Conservation (phyloP, 2,888 invertebrate species). For the Myathropa florea region DNA sequence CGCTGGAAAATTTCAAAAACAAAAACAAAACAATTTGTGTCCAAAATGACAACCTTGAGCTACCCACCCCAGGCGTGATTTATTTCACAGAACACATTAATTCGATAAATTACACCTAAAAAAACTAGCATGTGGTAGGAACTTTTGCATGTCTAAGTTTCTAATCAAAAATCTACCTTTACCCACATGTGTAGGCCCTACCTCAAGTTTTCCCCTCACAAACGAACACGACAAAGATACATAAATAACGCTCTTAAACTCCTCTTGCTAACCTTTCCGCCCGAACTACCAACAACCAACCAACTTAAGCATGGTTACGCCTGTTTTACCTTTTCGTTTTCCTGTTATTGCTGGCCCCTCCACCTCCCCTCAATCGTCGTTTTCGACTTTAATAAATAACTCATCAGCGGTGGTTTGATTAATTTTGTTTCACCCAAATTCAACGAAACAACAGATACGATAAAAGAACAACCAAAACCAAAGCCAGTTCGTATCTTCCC, state of each 20-base stretch:
- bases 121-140: slow-evolving; percentile 13
- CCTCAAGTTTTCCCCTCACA: slow-evolving; percentile 20
- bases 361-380: slow-evolving; percentile 26
- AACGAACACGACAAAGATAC: slow-evolving; percentile 37
- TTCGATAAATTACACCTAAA: slow-evolving; percentile 35
- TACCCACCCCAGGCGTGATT: slow-evolving; percentile 19
- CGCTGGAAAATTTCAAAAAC: no score
- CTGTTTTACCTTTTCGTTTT: slow-evolving; percentile 36
- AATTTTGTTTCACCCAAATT: slow-evolving; percentile 49
- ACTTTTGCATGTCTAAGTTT: slow-evolving; percentile 9
- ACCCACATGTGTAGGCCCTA: slow-evolving; percentile 3
- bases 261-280: neutral
- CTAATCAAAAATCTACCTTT: slow-evolving; percentile 4
- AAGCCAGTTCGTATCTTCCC: slow-evolving; percentile 9
- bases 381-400: slow-evolving; percentile 40
- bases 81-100: slow-evolving; percentile 23
- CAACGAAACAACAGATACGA: neutral
- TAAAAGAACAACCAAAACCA: neutral
- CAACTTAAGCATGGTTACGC: slow-evolving; percentile 15
- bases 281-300: no score
- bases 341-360: neutral
- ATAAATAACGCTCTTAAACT: slow-evolving; percentile 45
- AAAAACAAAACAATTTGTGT: neutral
- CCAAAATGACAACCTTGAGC: slow-evolving; percentile 45
- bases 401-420: slow-evolving; percentile 52